Evolutionary conservation across 2,113 vertebrate species (phyloP), one percentile per base, ranked within the genome.

Genomic region (Felis chaus): DNA sequence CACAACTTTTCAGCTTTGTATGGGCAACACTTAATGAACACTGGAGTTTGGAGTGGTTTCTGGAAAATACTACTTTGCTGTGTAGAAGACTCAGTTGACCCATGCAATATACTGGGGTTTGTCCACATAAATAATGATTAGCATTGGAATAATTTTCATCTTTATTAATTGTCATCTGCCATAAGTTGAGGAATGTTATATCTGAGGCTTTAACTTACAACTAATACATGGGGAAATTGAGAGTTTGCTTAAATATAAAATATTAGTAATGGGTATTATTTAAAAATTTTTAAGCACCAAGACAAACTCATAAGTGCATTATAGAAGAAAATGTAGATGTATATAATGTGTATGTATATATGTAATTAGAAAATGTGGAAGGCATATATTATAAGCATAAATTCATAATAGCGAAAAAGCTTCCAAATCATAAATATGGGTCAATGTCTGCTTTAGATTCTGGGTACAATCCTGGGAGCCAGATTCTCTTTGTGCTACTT

Each of bases 221-320:
- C 3, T 63, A 93, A 63, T 71, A 7, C 1, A 69, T 50, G 61
- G 6, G 21, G 7, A 80, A 65, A 45, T 53, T 66, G 29, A 89
- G 5, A 33, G 21, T 21, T 96, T 65, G 21, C 19, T 96, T 65
- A 50, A 10, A 85, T 86, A 33, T 50, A 80, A 71, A 73, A 61
- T 84, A 27, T 69, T 80, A 55, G 39, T 66, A 25, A 79, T 48
- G 11, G 25, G 16, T 71, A 66, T 89, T 66, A 55, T 74, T 95
- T 92, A 14, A 69, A 79, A 57, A 45, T 33, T 63, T 80, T 73
- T 57, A 91, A 94, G 19, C 7, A 29, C 36, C 13, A 65, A 91
- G 91, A 96, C 55, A 57, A 84, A 85, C n/a, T 63, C 9, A 19
- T 18, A 88, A 88, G 29, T 93, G 31, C 31, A 79, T 93, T 91